A percentile compares a stretch with the other conserved stretches of the same genome.
Conservation (phyloP, 2,113 vertebrate species). For the Acinonyx jubatus region DNA sequence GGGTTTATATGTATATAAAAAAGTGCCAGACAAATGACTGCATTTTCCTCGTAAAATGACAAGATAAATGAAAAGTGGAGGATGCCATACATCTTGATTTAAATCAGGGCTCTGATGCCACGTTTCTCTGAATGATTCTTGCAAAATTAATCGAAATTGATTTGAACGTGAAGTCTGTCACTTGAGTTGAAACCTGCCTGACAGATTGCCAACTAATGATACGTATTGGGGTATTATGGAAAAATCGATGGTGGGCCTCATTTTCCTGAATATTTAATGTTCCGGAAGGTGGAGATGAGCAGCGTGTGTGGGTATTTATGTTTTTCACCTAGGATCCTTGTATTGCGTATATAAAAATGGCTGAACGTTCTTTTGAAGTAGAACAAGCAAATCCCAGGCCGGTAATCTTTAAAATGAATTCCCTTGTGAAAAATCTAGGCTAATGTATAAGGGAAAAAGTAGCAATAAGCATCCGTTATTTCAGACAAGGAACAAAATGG, state of each 20-base stretch:
- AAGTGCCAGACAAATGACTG: conserved; percentile 24
- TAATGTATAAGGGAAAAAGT: not conserved
- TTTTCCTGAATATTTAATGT: conserved; percentile 41
- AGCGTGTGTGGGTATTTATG: not conserved
- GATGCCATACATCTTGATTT: conserved; percentile 54
- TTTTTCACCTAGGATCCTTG: not conserved
- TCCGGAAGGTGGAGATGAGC: not conserved
- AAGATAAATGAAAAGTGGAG: conserved; percentile 50
- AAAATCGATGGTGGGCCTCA: conserved; percentile 32
- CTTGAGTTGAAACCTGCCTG: conserved; percentile 33
- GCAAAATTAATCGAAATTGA: conserved; percentile 43
- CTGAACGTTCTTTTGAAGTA: not conserved
- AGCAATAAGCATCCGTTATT: conserved; percentile 16
- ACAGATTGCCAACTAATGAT: conserved; percentile 43
- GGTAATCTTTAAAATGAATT: not conserved
- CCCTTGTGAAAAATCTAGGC: not conserved
- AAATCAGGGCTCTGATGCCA: conserved; percentile 4
- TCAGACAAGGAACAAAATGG: conserved; percentile 8
- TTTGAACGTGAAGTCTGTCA: not conserved
- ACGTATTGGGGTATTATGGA: not conserved
- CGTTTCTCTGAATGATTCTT: conserved; percentile 41
- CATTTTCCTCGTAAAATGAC: conserved; percentile 34
- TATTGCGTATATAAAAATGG: not conserved
- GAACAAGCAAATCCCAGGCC: not conserved
- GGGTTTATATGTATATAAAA: conserved; percentile 49